These are phyloP conservation scores for Mesocricetus auratus DNA, from an alignment of 2,113 vertebrate species.

Conservation along the genomic window DNA sequence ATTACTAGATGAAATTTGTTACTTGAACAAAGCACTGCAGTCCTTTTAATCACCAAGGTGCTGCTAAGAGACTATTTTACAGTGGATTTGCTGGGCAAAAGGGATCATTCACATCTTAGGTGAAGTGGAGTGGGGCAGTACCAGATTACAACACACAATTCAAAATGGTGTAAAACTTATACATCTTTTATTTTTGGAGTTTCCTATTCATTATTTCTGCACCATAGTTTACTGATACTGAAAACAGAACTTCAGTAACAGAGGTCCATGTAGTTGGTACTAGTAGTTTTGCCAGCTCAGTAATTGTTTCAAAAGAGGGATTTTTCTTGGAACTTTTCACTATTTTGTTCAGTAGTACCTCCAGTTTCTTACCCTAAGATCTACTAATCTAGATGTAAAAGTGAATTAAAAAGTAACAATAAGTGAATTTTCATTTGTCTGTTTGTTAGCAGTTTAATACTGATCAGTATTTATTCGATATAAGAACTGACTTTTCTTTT, in stretches of 20 bases:
- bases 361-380: not conserved
- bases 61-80: not conserved
- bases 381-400: conserved; percentile 25
- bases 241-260: not conserved
- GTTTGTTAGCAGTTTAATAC: conserved; percentile 36
- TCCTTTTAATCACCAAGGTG: not conserved
- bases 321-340: conserved; percentile 21
- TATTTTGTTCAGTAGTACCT: not conserved
- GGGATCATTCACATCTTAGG: not conserved
- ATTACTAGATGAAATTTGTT: not conserved
- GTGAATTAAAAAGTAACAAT: conserved; percentile 40
- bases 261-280: not conserved
- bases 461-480: not conserved
- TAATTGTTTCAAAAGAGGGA: conserved; percentile 2
- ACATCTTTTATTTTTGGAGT: not conserved
- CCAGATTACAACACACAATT: not conserved
- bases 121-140: not conserved
- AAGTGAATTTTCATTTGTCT: conserved; percentile 36
- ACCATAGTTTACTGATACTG: not conserved
- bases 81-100: not conserved
- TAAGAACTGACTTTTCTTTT: conserved; percentile 9
- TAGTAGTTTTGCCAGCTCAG: not conserved
- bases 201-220: not conserved
- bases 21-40: not conserved
- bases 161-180: not conserved